Percentiles rank a stretch among this genome's conserved stretches.
These are phyloP conservation scores for Calliopsis andreniformis DNA, from an alignment of 1,140 invertebrate species.

Conservation along the genomic window DNA sequence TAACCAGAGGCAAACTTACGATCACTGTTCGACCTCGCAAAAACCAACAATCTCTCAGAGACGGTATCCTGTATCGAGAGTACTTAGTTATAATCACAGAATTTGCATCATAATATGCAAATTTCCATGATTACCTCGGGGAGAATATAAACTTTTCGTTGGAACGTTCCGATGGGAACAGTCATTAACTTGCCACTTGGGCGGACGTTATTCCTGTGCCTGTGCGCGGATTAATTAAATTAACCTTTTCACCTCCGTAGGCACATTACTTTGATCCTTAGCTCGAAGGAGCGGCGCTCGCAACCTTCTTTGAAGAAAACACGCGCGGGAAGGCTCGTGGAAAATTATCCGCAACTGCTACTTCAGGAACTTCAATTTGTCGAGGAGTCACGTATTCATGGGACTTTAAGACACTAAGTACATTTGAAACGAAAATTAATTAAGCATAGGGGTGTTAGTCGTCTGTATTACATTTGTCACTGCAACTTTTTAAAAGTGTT, in stretches of 20 bases:
- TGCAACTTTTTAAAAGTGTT: no score
- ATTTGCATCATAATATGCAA: neutral
- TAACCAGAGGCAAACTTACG: neutral
- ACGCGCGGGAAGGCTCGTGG: neutral
- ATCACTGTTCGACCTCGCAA: neutral
- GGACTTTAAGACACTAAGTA: neutral
- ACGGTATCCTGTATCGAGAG: neutral
- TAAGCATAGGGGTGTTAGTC: neutral
- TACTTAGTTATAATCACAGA: neutral
- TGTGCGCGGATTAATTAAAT: conserved; percentile 54
- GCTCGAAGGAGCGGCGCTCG: conserved; percentile 15
- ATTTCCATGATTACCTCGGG: conserved; percentile 42
- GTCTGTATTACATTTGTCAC: no score
- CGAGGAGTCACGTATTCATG: neutral
- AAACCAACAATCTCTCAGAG: neutral
- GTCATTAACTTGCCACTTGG: conserved; percentile 32
- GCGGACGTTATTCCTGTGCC: conserved; percentile 23
- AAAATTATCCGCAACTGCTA: neutral
- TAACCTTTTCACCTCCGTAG: conserved; percentile 42
- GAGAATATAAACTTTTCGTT: conserved; percentile 32
- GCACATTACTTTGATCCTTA: conserved; percentile 43
- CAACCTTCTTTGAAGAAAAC: neutral
- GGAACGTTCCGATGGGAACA: conserved; percentile 27
- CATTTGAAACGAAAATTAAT: neutral
- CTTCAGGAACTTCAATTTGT: neutral